phyloP scores from a whole-genome alignment of 2,797 vertebrate genomes.

The Helicolenus hilgendorfi region DNA sequence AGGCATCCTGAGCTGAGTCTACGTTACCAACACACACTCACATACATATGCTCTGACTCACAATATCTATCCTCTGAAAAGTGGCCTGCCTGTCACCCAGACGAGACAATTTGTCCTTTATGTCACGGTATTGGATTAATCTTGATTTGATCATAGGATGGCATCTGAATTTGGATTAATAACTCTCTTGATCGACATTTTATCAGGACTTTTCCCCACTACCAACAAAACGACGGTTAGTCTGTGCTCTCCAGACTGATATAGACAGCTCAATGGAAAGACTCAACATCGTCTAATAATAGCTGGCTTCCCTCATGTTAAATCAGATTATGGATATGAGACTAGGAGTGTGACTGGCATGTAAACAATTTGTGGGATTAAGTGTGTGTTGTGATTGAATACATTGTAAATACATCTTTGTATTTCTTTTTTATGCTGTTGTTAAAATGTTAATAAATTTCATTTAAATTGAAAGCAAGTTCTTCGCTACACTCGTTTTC shows the following conservation, averaged over 20 bases:
- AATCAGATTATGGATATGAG: slow-evolving; percentile 65
- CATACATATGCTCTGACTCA: neutral
- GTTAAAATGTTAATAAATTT: slow-evolving; percentile 72
- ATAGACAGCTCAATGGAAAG: slow-evolving; percentile 33
- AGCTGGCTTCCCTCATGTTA: slow-evolving; percentile 36
- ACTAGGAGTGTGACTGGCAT: slow-evolving; percentile 13
- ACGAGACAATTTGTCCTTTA: neutral
- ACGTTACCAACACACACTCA: neutral
- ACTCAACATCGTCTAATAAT: slow-evolving; percentile 58
- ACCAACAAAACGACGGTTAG: slow-evolving; percentile 30
- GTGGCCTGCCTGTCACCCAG: neutral
- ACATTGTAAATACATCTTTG: slow-evolving; percentile 83
- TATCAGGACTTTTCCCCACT: neutral
- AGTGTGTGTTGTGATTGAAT: slow-evolving; percentile 42
- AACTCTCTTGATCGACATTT: neutral
- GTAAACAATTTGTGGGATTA: slow-evolving; percentile 44
- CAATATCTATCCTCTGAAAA: neutral
- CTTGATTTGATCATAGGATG: neutral
- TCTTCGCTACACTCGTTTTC: neutral
- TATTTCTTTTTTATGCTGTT: slow-evolving; percentile 70
- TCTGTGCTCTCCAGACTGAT: slow-evolving; percentile 35
- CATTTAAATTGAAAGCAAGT: slow-evolving; percentile 29
- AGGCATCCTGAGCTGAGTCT: slow-evolving; percentile 93
- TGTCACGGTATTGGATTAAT: neutral
- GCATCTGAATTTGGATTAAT: neutral